A percentile compares a stretch with the other conserved stretches of the same genome.
These are phyloP conservation scores for Crotalus viridis DNA, from an alignment of 2,113 vertebrate genomes.

Conservation along the genomic window DNA sequence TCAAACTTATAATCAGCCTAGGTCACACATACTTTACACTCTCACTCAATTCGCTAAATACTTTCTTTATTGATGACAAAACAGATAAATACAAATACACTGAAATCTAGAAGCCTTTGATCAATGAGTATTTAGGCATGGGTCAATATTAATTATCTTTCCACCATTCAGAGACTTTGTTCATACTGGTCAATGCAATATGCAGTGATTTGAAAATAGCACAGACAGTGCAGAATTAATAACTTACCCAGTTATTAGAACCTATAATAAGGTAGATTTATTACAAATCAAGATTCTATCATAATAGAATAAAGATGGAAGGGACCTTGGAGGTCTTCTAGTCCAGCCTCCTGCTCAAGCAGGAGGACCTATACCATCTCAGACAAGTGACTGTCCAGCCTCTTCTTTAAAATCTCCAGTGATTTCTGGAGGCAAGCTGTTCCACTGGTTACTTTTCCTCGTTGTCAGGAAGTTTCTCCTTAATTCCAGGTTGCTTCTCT, in stretches of 20 bases:
- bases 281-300: too few relatives aligned
- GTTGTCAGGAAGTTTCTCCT: too few relatives aligned
- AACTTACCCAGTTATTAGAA: background rate
- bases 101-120: background rate
- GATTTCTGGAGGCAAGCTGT: too few relatives aligned
- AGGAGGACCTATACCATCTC: too few relatives aligned
- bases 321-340: too few relatives aligned
- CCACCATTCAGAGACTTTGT: background rate
- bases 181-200: background rate
- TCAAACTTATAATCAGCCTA: background rate
- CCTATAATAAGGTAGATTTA: background rate
- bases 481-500: too few relatives aligned
- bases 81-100: background rate
- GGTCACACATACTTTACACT: background rate
- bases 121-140: background rate
- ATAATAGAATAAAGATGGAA: too few relatives aligned
- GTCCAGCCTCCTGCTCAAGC: too few relatives aligned
- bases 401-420: too few relatives aligned
- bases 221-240: background rate
- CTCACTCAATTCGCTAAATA: background rate
- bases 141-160: background rate
- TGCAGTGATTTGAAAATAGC: background rate
- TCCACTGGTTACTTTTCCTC: too few relatives aligned
- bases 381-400: too few relatives aligned
- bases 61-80: background rate